phyloP scores from a whole-genome alignment of 2,113 vertebrate genomes.

The Cottus gobio region DNA sequence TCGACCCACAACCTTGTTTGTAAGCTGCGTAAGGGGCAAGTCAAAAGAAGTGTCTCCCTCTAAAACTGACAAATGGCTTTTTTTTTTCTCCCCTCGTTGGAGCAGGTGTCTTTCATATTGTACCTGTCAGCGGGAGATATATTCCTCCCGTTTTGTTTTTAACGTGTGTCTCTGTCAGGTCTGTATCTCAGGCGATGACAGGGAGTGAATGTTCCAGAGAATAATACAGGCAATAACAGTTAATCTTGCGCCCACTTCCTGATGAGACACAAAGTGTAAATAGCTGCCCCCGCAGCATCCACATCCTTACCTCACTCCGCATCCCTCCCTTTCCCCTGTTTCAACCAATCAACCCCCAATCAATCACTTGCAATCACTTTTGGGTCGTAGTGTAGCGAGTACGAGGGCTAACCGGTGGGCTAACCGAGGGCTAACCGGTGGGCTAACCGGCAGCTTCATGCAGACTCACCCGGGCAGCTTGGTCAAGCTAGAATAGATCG shows the following conservation, averaged over 20 bases:
- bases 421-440: slow-evolving; percentile 1
- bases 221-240: slow-evolving; percentile 51
- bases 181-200: slow-evolving; percentile 46
- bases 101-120: slow-evolving; percentile 69
- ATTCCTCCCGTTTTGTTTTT: slow-evolving; percentile 56
- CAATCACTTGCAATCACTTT: slow-evolving; percentile 60
- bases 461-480: slow-evolving; percentile 33
- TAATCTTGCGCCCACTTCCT: slow-evolving; percentile 68
- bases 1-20: slow-evolving; percentile 69
- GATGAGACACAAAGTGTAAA: slow-evolving; percentile 62
- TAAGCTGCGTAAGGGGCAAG: slow-evolving; percentile 33
- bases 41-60: slow-evolving; percentile 36
- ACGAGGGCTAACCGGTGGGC: not conserved
- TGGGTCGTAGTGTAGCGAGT: not conserved
- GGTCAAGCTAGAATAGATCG: slow-evolving; percentile 30
- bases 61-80: slow-evolving; percentile 36
- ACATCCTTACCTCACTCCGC: slow-evolving; percentile 7
- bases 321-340: slow-evolving; percentile 23
- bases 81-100: slow-evolving; percentile 18
- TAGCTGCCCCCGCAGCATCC: not conserved
- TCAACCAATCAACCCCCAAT: slow-evolving; percentile 62
- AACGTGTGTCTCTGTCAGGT: slow-evolving; percentile 49
- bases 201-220: slow-evolving; percentile 46
- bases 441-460: slow-evolving; percentile 11
- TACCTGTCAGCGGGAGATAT: slow-evolving; percentile 48